Percentiles rank a stretch among this genome's conserved stretches.
phyloP scores from a whole-genome alignment of 2,888 invertebrate species.

The Panzeria rudis region DNA sequence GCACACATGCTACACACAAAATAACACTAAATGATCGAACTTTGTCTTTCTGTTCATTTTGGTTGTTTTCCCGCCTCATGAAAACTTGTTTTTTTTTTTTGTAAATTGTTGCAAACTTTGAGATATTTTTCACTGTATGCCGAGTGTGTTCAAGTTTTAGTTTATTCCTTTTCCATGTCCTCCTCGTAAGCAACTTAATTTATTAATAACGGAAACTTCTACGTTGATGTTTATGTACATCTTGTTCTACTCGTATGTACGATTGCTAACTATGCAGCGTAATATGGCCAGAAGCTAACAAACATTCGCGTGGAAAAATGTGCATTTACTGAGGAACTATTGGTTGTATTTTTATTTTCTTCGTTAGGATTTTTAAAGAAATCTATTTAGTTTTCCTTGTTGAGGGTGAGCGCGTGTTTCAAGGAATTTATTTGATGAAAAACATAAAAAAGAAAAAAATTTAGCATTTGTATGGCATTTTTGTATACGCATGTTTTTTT shows the following conservation, averaged over 20 bases:
- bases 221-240: conserved; percentile 46
- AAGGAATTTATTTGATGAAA: conserved; percentile 21
- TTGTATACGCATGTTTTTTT: conserved; percentile 8
- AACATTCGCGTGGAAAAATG: neutral
- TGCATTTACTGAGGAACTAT: conserved; percentile 12
- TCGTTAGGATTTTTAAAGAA: conserved; percentile 27
- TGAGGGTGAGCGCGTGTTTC: neutral
- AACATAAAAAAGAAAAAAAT: neutral
- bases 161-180: conserved; percentile 12
- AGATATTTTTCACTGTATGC: neutral
- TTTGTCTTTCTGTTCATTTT: conserved; percentile 41
- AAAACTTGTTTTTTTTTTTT: neutral
- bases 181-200: conserved; percentile 59
- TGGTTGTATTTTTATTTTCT: conserved; percentile 12
- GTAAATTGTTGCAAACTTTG: conserved; percentile 15
- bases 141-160: conserved; percentile 17
- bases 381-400: neutral
- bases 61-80: neutral
- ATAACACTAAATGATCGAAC: conserved; percentile 48
- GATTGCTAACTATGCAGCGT: conserved; percentile 10
- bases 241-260: neutral
- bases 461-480: conserved; percentile 12
- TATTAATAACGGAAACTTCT: conserved; percentile 70
- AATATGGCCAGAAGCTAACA: conserved; percentile 28
- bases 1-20: neutral